A percentile compares a stretch with the other conserved stretches of the same genome.
Conservation (phyloP, 1,140 invertebrate species). For the Bombus superbus region DNA sequence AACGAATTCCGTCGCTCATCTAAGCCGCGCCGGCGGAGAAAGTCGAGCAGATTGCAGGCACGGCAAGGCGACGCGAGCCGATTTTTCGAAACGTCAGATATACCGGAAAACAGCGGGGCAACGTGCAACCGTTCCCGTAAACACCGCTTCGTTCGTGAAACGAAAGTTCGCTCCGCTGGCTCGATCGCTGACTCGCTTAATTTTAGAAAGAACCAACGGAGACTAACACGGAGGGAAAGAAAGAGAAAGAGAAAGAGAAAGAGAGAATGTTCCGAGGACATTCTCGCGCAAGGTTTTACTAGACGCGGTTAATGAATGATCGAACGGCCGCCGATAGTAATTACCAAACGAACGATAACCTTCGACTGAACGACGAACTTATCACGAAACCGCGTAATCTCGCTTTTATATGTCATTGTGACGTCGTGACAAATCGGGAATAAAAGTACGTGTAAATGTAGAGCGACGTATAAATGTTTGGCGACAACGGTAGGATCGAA, state of each 20-base stretch:
- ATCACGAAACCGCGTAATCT: constrained; percentile 11
- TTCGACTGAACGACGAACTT: constrained; percentile 47
- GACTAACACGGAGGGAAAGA: not conserved
- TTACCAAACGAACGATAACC: constrained; percentile 57
- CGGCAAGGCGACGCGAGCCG: not conserved
- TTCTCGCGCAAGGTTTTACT: not conserved
- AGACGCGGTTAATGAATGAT: constrained; percentile 26
- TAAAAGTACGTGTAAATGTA: too few relatives aligned
- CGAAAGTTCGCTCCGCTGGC: not conserved
- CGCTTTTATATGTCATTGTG: constrained; percentile 24
- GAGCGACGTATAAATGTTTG: not conserved
- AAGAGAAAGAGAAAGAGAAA: too few relatives aligned
- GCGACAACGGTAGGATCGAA: not conserved
- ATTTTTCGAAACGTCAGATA: constrained; percentile 25
- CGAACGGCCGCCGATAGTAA: constrained; percentile 42
- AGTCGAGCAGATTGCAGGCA: constrained; percentile 14
- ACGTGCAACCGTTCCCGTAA: not conserved
- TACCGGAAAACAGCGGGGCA: not conserved
- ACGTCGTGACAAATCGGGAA: not conserved
- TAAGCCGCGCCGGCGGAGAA: constrained; percentile 22
- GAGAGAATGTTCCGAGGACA: not conserved
- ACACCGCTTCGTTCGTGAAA: not conserved
- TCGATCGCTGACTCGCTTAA: not conserved
- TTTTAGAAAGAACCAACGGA: not conserved
- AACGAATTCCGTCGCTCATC: constrained; percentile 3